Evolutionary conservation across 2,113 vertebrate genomes (phyloP), one percentile per base, ranked within the genome.

Genomic region (Marcusenius ussheri): DNA sequence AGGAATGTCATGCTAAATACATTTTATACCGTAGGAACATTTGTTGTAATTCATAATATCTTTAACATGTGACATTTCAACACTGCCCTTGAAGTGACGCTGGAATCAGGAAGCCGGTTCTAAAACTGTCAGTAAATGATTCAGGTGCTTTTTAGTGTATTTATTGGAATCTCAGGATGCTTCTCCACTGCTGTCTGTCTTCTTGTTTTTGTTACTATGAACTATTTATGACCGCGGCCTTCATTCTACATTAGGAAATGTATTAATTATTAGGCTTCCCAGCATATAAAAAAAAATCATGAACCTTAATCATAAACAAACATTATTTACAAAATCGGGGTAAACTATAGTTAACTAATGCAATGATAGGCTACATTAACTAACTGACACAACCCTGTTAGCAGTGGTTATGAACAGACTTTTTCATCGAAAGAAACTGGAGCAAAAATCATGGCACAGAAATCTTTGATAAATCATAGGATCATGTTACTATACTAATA

Each of bases 11-110:
- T 74, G 15, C 39, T 45, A 70, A 87, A 50, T 45, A 21, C 24
- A 27, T 51, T 74, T 15, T 46, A 39, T 87, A n/a, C 27, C 24
- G 49, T 17, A 62, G 39, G 51, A 45, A 2, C 19, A 3, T 58
- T n/a, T 84, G 47, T 49, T 70, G 17, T n/a, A 50, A n/a, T 42
- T 66, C n/a, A 11, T 49, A 90, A 90, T 87, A 35, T 39, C 45
- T 87, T 87, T 74, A 90, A 87, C 77, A 31, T 90, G 85, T 46
- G 19, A 27, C 58, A 84, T 87, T 87, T 77, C 87, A 87, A 74
- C 31, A 66, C n/a, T 50, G 66, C 15, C 47, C 62, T 89, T 90
- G 62, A 51, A 77, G 27, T 70, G n/a, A 66, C 9, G 31, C 50
- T 35, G 70, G 53, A 89, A 35, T 49, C 83, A 66, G 83, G 83